phyloP scores from a whole-genome alignment of 2,113 vertebrate species.

The Sturnus vulgaris region DNA sequence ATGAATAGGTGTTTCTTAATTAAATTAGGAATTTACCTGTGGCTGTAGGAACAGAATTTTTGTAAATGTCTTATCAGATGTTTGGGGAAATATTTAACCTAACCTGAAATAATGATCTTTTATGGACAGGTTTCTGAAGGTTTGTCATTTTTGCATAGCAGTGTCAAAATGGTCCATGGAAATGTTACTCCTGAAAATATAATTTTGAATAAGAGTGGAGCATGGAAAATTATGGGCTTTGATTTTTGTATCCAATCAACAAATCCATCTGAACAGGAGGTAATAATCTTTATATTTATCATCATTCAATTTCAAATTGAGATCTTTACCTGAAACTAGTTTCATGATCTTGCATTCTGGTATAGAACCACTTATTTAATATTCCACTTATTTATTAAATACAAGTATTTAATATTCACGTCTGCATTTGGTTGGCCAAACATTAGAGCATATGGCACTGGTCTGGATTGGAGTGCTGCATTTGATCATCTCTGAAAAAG shows the following conservation, averaged over 20 bases:
- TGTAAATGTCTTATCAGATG: not conserved
- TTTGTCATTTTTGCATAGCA: constrained; percentile 93
- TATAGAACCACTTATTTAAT: not conserved
- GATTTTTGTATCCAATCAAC: constrained; percentile 93
- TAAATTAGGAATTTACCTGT: not conserved
- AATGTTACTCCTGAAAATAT: constrained; percentile 94
- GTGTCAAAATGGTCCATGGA: constrained; percentile 98
- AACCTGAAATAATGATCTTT: not conserved
- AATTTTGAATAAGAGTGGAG: constrained; percentile 96
- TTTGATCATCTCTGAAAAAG: not conserved
- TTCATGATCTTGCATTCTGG: not conserved
- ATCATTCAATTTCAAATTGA: not conserved
- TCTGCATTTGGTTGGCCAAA: not conserved
- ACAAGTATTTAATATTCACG: not conserved
- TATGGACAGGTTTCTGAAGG: constrained; percentile 90
- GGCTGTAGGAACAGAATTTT: not conserved
- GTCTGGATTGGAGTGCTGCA: not conserved
- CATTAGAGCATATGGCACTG: not conserved
- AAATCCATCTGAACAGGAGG: constrained; percentile 93
- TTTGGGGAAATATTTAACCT: not conserved
- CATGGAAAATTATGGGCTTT: constrained; percentile 99
- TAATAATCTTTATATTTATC: constrained; percentile 54
- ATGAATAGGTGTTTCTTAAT: not conserved
- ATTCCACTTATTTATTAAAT: too few species aligned
- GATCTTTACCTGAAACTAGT: not conserved